These are phyloP conservation scores for Orientallactaga sibirica DNA, from an alignment of 2,797 vertebrate species.

Conservation along the genomic window DNA sequence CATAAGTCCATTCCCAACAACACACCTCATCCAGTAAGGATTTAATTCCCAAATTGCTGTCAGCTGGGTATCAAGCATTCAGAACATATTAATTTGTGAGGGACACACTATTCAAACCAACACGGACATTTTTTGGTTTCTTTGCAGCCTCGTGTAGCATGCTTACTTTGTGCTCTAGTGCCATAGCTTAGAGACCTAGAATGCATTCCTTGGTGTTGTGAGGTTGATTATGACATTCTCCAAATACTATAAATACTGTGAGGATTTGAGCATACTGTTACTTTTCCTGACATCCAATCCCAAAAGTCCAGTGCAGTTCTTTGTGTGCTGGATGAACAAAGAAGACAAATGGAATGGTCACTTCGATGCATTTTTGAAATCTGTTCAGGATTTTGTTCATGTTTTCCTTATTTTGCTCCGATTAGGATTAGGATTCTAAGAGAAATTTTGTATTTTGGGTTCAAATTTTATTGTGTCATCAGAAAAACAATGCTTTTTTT, in stretches of 20 bases:
- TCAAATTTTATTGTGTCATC: conserved; percentile 24
- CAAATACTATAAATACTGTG: neutral
- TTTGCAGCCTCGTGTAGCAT: neutral
- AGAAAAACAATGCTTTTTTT: neutral
- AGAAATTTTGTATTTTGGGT: neutral
- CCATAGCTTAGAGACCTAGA: too few relatives aligned
- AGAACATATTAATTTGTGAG: too few relatives aligned
- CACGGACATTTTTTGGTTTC: neutral
- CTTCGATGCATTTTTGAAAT: neutral
- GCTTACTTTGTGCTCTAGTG: neutral
- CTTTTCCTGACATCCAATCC: neutral
- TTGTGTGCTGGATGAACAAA: conserved; percentile 12
- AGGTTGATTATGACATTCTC: neutral
- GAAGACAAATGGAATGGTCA: conserved; percentile 15
- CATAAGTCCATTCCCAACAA: too few relatives aligned
- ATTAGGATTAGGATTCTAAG: conserved; percentile 30
- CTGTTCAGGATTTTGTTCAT: neutral
- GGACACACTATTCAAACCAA: too few relatives aligned
- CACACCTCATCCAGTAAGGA: too few relatives aligned
- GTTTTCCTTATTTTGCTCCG: conserved; percentile 26
- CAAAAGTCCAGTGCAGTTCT: neutral
- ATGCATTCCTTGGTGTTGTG: neutral
- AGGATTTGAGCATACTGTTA: neutral
- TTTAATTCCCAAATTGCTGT: too few relatives aligned
- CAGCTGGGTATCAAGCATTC: too few relatives aligned